phyloP scores from a whole-genome alignment of 2,888 invertebrate genomes.

The Drosophila gaucha region DNA sequence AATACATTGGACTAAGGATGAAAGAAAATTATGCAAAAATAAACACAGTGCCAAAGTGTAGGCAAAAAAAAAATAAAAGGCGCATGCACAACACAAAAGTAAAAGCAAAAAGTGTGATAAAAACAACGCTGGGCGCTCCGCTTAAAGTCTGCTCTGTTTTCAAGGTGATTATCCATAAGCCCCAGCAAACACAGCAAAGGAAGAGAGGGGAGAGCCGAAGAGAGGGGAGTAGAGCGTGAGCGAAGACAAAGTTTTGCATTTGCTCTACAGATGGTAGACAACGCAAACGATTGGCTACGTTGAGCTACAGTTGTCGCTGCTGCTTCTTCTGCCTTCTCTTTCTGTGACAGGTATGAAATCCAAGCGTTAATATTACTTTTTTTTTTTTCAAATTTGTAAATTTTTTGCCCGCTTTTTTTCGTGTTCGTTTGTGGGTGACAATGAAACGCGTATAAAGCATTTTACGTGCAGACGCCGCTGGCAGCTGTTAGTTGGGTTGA shows the following conservation, averaged over 20 bases:
- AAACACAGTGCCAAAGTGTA: constrained; percentile 53
- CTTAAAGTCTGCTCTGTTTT: constrained; percentile 45
- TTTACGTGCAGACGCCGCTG: constrained; percentile 72
- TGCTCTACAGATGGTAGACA: constrained; percentile 58
- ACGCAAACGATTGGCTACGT: constrained; percentile 12
- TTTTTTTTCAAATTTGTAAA: constrained; percentile 65
- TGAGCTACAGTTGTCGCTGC: constrained; percentile 13
- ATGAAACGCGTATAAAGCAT: constrained; percentile 79
- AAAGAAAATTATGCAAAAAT: constrained; percentile 77
- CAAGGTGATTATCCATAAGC: constrained; percentile 78
- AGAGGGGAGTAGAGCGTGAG: constrained; percentile 40
- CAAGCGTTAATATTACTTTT: constrained; percentile 65
- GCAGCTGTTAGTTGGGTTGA: constrained; percentile 35
- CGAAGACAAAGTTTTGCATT: constrained; percentile 70
- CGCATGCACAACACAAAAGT: constrained; percentile 18
- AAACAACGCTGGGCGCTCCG: constrained; percentile 35
- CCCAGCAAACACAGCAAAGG: constrained; percentile 38
- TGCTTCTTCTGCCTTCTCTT: constrained; percentile 2
- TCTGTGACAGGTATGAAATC: constrained; percentile 59
- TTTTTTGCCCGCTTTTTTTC: constrained; percentile 57
- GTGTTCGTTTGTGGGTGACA: constrained; percentile 57
- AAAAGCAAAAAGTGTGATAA: constrained; percentile 70
- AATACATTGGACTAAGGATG: constrained; percentile 67
- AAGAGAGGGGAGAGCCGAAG: not conserved
- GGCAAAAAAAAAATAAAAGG: constrained; percentile 27